Evolutionary conservation across 2,888 invertebrate species (phyloP).

Genomic region (Athrips mouffetella): DNA sequence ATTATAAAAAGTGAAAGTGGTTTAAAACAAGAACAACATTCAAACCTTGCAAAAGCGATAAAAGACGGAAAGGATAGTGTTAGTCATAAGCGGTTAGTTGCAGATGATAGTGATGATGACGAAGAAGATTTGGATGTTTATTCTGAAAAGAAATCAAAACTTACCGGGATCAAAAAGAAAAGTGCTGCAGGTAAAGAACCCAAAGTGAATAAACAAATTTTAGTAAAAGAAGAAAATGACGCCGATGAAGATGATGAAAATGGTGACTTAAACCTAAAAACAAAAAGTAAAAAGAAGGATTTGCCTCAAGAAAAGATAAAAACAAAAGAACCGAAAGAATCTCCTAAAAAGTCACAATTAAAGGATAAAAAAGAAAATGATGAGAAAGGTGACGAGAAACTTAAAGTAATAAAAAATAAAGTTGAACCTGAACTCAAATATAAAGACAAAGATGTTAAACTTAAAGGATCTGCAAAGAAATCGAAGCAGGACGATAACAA

Average conservation of each 20-base stretch:
- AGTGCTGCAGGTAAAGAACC: conserved; percentile 9
- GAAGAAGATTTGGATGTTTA: conserved; percentile 18
- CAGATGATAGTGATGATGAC: conserved; percentile 25
- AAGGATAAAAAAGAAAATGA: not conserved
- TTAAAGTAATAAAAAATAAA: conserved; percentile 13
- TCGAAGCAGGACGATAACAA: conserved; percentile 15
- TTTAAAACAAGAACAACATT: conserved; percentile 32
- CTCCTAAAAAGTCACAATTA: not conserved
- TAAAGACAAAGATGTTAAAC: not conserved
- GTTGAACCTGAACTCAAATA: conserved; percentile 13
- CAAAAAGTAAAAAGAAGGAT: conserved; percentile 9
- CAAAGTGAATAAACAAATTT: conserved; percentile 14
- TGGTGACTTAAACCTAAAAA: conserved; percentile 12
- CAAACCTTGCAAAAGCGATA: conserved; percentile 24
- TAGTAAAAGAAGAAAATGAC: conserved; percentile 23
- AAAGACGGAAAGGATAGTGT: conserved; percentile 21
- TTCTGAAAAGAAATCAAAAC: conserved; percentile 20
- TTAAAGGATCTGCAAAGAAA: not conserved
- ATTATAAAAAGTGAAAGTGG: conserved; percentile 32
- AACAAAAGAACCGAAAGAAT: not conserved
- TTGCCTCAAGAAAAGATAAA: conserved; percentile 12
- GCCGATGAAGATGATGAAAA: conserved; percentile 23
- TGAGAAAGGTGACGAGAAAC: conserved; percentile 24
- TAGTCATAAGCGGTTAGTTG: conserved; percentile 15
- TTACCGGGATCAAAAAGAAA: conserved; percentile 20